phyloP scores from a whole-genome alignment of 2,888 invertebrate species.

The Ormyrus nitidulus region DNA sequence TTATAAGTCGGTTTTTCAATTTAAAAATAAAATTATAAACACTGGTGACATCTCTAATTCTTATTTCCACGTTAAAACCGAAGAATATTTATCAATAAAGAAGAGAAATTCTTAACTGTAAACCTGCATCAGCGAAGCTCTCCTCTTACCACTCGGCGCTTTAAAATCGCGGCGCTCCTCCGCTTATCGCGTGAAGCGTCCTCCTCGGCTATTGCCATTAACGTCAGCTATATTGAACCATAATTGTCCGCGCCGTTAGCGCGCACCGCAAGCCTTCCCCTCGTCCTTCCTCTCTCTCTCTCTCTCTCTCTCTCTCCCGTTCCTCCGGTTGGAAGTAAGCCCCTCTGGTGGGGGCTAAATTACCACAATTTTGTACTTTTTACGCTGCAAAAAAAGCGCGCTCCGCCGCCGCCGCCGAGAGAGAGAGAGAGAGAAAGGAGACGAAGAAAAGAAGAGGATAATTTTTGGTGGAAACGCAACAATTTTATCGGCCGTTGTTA shows the following conservation, averaged over 20 bases:
- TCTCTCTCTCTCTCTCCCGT: constrained; percentile 19
- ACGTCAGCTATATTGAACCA: constrained; percentile 67
- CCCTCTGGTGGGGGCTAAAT: constrained; percentile 70
- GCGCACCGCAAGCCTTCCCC: constrained; percentile 58
- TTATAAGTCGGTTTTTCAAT: too few species aligned
- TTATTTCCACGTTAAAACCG: too few species aligned
- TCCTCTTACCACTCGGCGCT: too few species aligned
- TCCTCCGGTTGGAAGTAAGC: constrained; percentile 26
- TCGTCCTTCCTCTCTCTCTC: constrained; percentile 46
- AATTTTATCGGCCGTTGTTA: constrained; percentile 75
- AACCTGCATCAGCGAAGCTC: too few species aligned
- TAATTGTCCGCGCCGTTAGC: constrained; percentile 68
- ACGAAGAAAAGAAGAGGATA: constrained; percentile 71
- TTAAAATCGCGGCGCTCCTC: too few species aligned
- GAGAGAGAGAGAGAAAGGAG: constrained; percentile 56
- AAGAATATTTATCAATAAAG: too few species aligned
- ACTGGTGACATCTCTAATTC: too few species aligned
- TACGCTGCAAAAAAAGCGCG: constrained; percentile 62
- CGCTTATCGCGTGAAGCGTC: constrained; percentile 60
- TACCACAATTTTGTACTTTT: constrained; percentile 75
- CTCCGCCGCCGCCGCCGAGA: constrained; percentile 7
- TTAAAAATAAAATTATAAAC: too few species aligned
- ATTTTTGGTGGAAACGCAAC: constrained; percentile 75
- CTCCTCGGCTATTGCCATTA: constrained; percentile 63
- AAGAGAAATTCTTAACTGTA: too few species aligned